Evolutionary conservation across 2,888 invertebrate species (phyloP).

Genomic region (Plagodis pulveraria): DNA sequence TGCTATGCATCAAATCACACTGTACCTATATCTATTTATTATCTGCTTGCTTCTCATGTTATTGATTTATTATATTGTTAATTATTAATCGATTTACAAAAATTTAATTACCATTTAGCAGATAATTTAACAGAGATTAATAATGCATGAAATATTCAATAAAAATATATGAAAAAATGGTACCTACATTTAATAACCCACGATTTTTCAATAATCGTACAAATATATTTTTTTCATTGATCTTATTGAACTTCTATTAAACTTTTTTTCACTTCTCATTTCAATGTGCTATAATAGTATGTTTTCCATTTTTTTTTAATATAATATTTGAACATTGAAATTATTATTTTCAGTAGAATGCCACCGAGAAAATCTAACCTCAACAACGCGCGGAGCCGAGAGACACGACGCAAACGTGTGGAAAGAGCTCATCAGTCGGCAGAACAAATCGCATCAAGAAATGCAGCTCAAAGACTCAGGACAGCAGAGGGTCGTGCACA

Average conservation of each 20-base stretch:
- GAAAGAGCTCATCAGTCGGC: constrained; percentile 39
- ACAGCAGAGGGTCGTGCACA: constrained; percentile 36
- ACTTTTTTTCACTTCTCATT: constrained; percentile 36
- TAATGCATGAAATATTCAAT: too few species aligned
- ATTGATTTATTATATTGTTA: too few species aligned
- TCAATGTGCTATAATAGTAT: constrained; percentile 33
- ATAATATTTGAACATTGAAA: constrained; percentile 10
- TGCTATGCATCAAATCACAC: too few species aligned
- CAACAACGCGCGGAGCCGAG: constrained; percentile 40
- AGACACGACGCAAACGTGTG: constrained; percentile 41
- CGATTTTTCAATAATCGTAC: constrained; percentile 9
- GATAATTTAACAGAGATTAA: too few species aligned
- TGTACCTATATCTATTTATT: too few species aligned
- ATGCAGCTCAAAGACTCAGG: constrained; percentile 34
- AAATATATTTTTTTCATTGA: constrained; percentile 7
- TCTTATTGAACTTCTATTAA: constrained; percentile 36
- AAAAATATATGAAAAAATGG: not conserved
- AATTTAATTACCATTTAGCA: too few species aligned
- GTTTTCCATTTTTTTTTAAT: not conserved
- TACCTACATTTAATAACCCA: constrained; percentile 3
- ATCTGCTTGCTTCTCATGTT: too few species aligned
- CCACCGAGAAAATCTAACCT: constrained; percentile 46
- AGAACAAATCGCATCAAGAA: constrained; percentile 41
- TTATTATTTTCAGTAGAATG: constrained; percentile 27
- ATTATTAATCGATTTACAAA: too few species aligned